Percentiles rank a stretch among this genome's conserved stretches.
Evolutionary conservation across 2,113 vertebrate species (phyloP).

Genomic region (Pomatostomus ruficeps): DNA sequence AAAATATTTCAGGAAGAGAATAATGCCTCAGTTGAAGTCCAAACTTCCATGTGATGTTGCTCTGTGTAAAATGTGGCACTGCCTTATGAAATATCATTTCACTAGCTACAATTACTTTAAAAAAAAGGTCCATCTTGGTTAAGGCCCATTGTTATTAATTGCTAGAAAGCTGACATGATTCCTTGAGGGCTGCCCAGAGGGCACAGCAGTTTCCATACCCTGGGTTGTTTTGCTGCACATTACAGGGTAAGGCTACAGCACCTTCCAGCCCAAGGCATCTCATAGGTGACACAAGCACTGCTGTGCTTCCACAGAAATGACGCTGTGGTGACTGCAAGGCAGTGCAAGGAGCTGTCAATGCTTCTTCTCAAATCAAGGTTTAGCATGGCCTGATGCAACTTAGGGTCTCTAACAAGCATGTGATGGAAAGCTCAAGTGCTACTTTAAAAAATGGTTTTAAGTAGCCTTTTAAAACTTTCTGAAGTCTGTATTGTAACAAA

Average conservation of each 20-base stretch:
- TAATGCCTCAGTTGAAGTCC: not conserved
- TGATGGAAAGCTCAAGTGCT: not conserved
- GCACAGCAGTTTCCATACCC: not conserved
- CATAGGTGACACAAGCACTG: fast-evolving
- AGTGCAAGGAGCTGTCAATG: not conserved
- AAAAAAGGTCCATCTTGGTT: not conserved
- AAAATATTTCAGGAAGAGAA: not conserved
- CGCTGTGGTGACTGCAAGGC: not conserved
- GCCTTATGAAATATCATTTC: not conserved
- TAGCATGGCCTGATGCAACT: not conserved
- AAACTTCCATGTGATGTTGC: not conserved
- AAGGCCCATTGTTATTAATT: not conserved
- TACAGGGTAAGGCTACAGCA: not conserved
- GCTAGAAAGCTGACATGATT: not conserved
- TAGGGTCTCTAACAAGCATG: not conserved
- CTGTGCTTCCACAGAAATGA: not conserved
- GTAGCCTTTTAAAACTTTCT: not conserved
- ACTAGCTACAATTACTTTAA: not conserved
- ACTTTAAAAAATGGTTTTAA: not conserved
- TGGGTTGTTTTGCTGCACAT: not conserved
- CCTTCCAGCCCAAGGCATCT: not conserved
- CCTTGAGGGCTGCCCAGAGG: not conserved
- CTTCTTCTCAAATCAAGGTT: not conserved
- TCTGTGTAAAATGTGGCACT: not conserved
- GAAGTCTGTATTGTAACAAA: not conserved